Conservation (phyloP, 2,113 vertebrate species). For the Zosterops borbonicus region DNA sequence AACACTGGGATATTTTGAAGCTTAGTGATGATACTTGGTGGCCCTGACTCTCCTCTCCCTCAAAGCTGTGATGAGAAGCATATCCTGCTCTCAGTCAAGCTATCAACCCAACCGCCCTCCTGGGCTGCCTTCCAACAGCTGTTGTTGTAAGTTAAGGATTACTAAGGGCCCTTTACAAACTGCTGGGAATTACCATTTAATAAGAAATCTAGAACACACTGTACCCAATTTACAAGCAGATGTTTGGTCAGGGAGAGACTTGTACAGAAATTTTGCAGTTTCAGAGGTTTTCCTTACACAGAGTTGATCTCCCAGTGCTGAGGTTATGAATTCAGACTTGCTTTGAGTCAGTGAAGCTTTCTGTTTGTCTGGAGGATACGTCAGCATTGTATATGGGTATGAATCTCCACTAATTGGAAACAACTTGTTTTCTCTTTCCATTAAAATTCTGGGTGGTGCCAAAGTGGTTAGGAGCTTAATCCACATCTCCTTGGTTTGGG, state of each 20-base stretch:
- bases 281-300: not conserved
- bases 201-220: not conserved
- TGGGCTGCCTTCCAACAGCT: slow-evolving; percentile 18
- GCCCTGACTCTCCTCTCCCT: not conserved
- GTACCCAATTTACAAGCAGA: not conserved
- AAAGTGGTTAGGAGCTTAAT: not conserved
- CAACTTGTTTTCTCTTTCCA: not conserved
- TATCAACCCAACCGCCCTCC: not conserved
- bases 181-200: not conserved
- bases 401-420: not conserved
- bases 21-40: not conserved
- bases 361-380: not conserved
- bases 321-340: not conserved
- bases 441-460: not conserved
- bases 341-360: not conserved
- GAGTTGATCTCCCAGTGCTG: rapidly evolving
- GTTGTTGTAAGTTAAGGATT: not conserved
- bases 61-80: not conserved
- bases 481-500: not conserved
- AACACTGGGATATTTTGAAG: not conserved
- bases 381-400: not conserved
- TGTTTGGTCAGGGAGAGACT: not conserved
- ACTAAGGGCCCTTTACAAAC: not conserved
- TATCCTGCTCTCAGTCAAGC: not conserved
- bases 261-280: not conserved